Percentiles rank a stretch among this genome's conserved stretches.
Evolutionary conservation across 2,888 invertebrate genomes (phyloP).

Genomic region (Uropetala carovei): DNA sequence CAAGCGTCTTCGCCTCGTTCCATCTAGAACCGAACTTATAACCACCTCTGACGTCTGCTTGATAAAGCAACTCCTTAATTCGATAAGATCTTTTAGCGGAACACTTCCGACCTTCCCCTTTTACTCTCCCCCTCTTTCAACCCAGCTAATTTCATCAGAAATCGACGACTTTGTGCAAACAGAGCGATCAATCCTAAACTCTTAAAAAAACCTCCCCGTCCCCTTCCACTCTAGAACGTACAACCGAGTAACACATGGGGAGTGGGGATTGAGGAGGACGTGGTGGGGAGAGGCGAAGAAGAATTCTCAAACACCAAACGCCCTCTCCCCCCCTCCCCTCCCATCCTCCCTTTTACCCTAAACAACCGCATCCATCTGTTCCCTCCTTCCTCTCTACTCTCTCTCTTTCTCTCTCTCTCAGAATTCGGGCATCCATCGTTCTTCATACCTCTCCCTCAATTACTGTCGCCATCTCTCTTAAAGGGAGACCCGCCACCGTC

Average conservation of each 20-base stretch:
- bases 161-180: conserved; percentile 45
- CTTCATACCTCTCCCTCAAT: conserved; percentile 59
- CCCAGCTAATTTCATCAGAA: conserved; percentile 39
- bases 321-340: not conserved
- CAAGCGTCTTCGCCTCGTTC: too few relatives aligned
- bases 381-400: not conserved
- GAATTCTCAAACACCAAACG: not conserved
- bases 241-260: not conserved
- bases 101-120: not conserved
- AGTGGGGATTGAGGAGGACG: too few relatives aligned
- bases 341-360: not conserved
- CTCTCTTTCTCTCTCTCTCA: not conserved
- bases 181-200: conserved; percentile 41
- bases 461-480: conserved; percentile 54
- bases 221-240: conserved; percentile 15
- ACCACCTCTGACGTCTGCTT: conserved; percentile 5
- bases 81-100: conserved; percentile 27
- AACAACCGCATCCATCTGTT: conserved; percentile 54
- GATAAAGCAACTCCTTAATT: conserved; percentile 42
- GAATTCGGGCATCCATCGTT: conserved; percentile 44
- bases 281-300: not conserved
- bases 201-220: too few relatives aligned
- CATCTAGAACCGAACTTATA: not conserved
- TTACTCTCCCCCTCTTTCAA: too few relatives aligned
- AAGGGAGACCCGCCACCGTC: not conserved